Percentiles rank a stretch among this genome's conserved stretches.
Conservation (phyloP, 35 echinoderm and acorn worm genomes). For the Acanthaster planci region DNA sequence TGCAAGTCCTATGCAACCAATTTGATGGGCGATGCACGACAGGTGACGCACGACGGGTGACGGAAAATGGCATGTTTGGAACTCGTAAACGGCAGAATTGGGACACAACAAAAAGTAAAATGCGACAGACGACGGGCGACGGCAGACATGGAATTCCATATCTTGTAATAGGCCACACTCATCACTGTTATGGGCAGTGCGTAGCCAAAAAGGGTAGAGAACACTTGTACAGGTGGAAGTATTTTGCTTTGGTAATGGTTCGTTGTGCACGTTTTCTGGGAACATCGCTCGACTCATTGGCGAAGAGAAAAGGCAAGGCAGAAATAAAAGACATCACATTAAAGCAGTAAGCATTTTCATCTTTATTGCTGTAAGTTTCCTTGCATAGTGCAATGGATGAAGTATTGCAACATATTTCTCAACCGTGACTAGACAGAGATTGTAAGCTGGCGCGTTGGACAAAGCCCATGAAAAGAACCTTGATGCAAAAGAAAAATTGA, state of each 20-base stretch:
- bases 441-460: background rate
- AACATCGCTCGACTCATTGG: background rate
- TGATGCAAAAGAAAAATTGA: no score
- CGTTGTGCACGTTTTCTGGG: background rate
- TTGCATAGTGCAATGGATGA: background rate
- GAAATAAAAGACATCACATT: background rate
- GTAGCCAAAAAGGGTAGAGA: background rate
- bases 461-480: no score
- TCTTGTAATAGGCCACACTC: background rate
- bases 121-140: no score
- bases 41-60: no score
- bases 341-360: background rate
- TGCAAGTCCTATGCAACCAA: no score
- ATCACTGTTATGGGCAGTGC: background rate
- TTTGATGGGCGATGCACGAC: no score
- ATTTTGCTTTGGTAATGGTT: background rate
- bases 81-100: no score
- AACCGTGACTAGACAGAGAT: background rate
- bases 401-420: background rate
- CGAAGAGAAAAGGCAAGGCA: background rate
- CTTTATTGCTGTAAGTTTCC: background rate
- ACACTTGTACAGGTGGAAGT: background rate
- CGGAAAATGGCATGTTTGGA: no score
- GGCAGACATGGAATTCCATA: no score
- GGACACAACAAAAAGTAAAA: no score